phyloP scores from a whole-genome alignment of 2,797 vertebrate species.

The Coracias cyanogaster region DNA sequence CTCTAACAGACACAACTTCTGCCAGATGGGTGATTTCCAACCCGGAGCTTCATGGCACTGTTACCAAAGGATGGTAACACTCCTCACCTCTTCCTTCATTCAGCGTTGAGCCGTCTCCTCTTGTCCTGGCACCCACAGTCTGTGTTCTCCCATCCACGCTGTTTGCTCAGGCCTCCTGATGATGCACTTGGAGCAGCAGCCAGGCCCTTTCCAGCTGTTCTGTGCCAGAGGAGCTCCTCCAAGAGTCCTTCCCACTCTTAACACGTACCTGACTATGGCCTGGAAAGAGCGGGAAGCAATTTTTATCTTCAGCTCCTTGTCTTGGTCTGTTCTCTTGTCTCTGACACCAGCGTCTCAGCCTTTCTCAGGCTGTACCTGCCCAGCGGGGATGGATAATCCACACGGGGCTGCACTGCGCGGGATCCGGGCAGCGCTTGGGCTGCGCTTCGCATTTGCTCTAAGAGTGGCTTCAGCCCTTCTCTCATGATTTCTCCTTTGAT shows the following conservation, averaged over 20 bases:
- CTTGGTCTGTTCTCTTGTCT: neutral
- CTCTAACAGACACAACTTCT: neutral
- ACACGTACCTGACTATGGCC: neutral
- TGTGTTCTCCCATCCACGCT: neutral
- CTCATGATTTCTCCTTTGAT: neutral
- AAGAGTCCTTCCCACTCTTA: neutral
- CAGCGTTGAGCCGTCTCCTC: neutral
- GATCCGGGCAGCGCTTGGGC: neutral
- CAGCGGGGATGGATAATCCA: neutral
- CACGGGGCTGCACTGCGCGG: neutral
- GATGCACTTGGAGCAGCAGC: neutral
- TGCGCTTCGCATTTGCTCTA: neutral
- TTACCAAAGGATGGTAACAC: neutral
- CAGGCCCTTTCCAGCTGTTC: neutral
- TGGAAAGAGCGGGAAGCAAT: neutral
- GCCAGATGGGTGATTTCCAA: neutral
- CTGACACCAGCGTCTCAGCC: fast-evolving
- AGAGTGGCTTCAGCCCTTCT: neutral
- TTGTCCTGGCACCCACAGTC: neutral
- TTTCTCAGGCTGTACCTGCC: neutral
- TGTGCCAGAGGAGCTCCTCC: neutral
- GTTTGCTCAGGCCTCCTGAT: neutral
- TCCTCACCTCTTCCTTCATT: neutral
- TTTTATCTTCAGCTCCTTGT: neutral
- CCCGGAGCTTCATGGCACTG: neutral